These are phyloP conservation scores for Sitophilus oryzae DNA, from an alignment of 1,140 invertebrate species.

Conservation along the genomic window DNA sequence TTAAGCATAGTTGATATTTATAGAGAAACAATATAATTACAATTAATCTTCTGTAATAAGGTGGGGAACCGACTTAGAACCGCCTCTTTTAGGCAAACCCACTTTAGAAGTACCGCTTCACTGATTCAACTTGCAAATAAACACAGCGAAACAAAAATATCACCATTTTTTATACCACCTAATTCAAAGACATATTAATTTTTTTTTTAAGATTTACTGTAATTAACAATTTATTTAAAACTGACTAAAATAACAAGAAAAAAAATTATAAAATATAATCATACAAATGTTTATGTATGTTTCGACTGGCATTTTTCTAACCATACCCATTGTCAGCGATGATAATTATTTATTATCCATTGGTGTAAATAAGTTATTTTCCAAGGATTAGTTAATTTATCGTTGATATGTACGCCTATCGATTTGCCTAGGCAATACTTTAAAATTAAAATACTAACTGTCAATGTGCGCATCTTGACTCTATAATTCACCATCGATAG, in stretches of 20 bases:
- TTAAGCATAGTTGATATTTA: conserved; percentile 13
- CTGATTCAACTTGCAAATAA: conserved; percentile 2
- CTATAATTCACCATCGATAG: conserved; percentile 7
- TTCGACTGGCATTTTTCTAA: neutral
- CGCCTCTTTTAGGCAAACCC: conserved; percentile 18
- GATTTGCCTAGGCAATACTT: neutral
- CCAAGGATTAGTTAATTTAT: neutral
- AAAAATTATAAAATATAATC: no score
- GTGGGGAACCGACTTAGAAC: conserved; percentile 13
- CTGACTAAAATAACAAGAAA: no score
- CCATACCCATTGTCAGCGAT: neutral
- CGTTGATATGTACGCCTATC: neutral
- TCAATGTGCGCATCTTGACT: conserved; percentile 6
- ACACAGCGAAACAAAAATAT: neutral
- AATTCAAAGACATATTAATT: no score
- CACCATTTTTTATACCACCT: no score
- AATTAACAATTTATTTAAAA: no score
- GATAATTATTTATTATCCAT: neutral
- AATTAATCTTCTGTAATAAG: conserved; percentile 21
- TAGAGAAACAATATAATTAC: conserved; percentile 18
- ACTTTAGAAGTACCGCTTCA: conserved; percentile 14
- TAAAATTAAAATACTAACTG: conserved; percentile 5
- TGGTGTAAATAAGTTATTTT: neutral
- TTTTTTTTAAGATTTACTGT: no score
- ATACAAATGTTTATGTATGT: no score